These are phyloP conservation scores for Andrena fulva DNA, from an alignment of 2,888 invertebrate species.

Conservation along the genomic window DNA sequence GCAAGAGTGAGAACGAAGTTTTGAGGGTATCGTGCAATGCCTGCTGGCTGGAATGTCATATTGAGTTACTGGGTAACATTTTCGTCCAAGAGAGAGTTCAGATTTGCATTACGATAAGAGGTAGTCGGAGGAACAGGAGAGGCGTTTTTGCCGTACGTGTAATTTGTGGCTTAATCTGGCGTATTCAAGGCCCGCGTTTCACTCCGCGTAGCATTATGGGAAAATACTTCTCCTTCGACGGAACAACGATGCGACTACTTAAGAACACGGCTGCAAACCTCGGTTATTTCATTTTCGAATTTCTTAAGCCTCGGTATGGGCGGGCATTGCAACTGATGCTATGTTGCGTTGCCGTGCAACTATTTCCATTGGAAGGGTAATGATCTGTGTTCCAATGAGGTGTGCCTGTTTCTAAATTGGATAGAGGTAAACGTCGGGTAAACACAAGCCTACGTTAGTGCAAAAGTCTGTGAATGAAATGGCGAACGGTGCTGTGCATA, in stretches of 20 bases:
- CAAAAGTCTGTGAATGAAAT: neutral
- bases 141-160: neutral
- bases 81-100: neutral
- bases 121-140: neutral
- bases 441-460: too few species aligned
- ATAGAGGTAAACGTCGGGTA: neutral
- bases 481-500: neutral
- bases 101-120: conserved; percentile 3
- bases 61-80: neutral
- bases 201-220: neutral
- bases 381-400: neutral
- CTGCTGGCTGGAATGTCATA: neutral
- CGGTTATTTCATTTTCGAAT: neutral
- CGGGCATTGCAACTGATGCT: neutral
- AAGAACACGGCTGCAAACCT: neutral
- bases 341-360: neutral
- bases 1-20: neutral
- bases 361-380: neutral
- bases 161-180: neutral
- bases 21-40: neutral
- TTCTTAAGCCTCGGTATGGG: neutral
- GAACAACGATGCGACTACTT: neutral
- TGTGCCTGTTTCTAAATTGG: conserved; percentile 3
- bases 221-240: neutral
- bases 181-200: neutral